phyloP scores from a whole-genome alignment of 2,888 invertebrate genomes.

The Pammene aurita region DNA sequence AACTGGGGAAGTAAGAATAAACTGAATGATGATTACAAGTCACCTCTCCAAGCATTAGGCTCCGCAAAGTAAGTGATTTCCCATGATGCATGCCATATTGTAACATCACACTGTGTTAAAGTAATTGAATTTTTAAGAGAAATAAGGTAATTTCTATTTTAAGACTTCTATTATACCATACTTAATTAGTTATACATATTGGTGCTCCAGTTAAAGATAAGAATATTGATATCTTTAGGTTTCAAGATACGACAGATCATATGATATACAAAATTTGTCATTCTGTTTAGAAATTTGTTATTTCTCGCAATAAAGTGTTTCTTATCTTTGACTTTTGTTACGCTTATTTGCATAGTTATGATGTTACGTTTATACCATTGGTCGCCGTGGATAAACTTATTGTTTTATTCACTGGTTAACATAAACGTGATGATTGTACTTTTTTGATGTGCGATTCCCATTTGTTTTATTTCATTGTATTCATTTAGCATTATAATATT shows the following conservation, averaged over 20 bases:
- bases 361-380: not conserved
- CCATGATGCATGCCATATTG: constrained; percentile 29
- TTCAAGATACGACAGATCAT: too few species aligned
- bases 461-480: not conserved
- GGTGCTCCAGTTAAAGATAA: constrained; percentile 10
- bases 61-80: constrained; percentile 62
- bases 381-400: too few species aligned
- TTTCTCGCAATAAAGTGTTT: not conserved
- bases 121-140: not conserved
- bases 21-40: constrained; percentile 66
- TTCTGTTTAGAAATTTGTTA: too few species aligned
- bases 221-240: not conserved
- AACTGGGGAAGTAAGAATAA: constrained; percentile 38
- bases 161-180: not conserved
- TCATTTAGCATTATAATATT: too few species aligned
- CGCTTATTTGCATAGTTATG: not conserved
- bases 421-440: too few species aligned
- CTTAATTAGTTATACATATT: not conserved
- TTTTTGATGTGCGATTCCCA: too few species aligned
- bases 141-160: constrained; percentile 6
- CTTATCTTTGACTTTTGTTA: not conserved
- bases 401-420: too few species aligned
- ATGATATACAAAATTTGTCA: too few species aligned
- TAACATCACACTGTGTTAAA: not conserved
- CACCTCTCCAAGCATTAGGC: constrained; percentile 70